Base-by-base conservation (phyloP, 2,113 vertebrate genomes). In the Stomatorhinus ivindoensis region DNA sequence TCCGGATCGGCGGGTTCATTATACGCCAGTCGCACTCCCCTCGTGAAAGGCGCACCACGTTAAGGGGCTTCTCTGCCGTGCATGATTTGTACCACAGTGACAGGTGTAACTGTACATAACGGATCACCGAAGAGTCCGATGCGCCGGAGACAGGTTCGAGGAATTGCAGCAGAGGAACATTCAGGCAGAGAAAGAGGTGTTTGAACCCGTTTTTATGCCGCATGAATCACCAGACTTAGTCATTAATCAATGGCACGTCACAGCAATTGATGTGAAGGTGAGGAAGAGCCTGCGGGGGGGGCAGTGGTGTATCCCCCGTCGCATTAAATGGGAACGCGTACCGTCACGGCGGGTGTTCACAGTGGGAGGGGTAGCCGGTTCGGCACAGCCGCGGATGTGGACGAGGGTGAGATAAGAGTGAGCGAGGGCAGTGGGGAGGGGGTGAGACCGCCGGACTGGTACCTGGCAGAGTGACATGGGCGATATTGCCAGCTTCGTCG, bases 381-480 rank as follows among this genome's bases (percentile, higher is more conserved):
- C 11, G 5, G 27, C 44, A 24, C 46, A 44, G 21, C 39, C 21
- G 17, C 80, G 42, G 39, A 46, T 44, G 44, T 46, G 21, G 82
- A 44, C 91, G 89, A 84, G 89, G 89, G 44, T 84, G 76, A 82
- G 39, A 82, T 51, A 7, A 4, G 86, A 27, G 69, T 58, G 35
- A 47, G 35, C 35, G 84, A n/a, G 89, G 15, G 27, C 53, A 21
- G 13, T 19, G 35, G 48, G 48, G 39, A 35, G 27, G 83, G 19
- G 27, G 19, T 48, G 88, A 89, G 48, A 90, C 84, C 89, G 90
- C 11, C 51, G 46, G 51, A 88, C 44, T 82, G 87, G 27, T 48
- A 92, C 91, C 92, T 93, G 93, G 93, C 91, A 92, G 92, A 91
- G 76, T 93, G 94, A 93, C 93, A 92, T 91, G 48, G 76, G 24